Conservation (phyloP, 1,140 invertebrate genomes). For the Plectrocnemia conspersa region DNA sequence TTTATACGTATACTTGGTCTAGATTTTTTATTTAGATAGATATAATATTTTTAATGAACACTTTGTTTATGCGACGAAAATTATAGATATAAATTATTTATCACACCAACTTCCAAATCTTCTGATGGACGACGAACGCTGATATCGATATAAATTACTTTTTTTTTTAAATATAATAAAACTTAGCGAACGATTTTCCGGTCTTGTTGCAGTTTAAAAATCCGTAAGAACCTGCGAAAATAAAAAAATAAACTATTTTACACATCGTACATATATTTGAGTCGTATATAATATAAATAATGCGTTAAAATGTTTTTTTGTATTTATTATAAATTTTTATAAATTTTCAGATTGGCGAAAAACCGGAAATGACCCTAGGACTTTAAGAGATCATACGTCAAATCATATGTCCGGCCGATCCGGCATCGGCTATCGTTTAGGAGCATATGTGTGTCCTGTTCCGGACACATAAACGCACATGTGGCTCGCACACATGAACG, state of each 20-base stretch:
- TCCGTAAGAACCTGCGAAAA: constrained; percentile 27
- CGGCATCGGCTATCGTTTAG: background rate
- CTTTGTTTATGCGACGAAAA: no score
- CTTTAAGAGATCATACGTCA: background rate
- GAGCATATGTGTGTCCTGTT: background rate
- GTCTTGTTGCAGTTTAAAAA: constrained; percentile 24
- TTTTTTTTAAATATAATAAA: no score
- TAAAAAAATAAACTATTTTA: constrained; percentile 18
- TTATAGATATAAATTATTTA: no score
- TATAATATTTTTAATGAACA: no score
- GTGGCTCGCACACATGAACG: constrained; percentile 11
- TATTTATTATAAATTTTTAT: background rate
- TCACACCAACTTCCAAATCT: no score
- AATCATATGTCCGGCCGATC: constrained; percentile 10
- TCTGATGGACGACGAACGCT: no score
- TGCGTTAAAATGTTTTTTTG: background rate
- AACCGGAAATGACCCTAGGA: no score
- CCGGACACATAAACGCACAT: background rate
- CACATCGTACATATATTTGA: background rate
- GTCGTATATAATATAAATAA: background rate
- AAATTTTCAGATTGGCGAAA: no score
- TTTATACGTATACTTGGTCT: no score
- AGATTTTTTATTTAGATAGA: no score
- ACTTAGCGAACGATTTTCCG: no score
- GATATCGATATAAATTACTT: no score